phyloP scores from a whole-genome alignment of 2,113 vertebrate genomes.

The Triplophysa rosa region DNA sequence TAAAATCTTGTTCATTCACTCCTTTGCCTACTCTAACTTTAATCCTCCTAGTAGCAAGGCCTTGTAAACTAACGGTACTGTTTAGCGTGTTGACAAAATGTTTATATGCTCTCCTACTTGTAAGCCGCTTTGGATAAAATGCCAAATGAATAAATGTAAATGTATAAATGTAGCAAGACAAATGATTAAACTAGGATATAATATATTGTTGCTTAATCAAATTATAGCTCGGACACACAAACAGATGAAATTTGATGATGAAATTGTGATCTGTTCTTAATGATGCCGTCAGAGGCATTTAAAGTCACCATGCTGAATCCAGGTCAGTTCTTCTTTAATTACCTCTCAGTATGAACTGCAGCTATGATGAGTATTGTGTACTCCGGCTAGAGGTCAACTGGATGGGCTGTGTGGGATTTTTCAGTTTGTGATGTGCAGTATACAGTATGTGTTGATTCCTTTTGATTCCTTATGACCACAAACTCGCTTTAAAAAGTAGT shows the following conservation, averaged over 20 bases:
- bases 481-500: no score
- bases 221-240: not conserved
- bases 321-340: conserved; percentile 11
- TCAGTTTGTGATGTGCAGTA: not conserved
- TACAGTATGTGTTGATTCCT: not conserved
- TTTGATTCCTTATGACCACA: not conserved
- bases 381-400: not conserved
- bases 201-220: no score
- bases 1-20: no score
- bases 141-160: no score
- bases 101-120: no score
- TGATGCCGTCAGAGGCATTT: not conserved
- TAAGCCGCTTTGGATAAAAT: no score
- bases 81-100: no score
- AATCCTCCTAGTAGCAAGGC: no score
- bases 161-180: no score
- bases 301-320: not conserved
- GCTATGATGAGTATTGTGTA: not conserved
- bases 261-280: not conserved
- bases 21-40: no score
- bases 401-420: not conserved
- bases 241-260: not conserved
- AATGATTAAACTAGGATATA: no score
- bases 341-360: not conserved
- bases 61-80: no score